Evolutionary conservation across 2,888 invertebrate genomes (phyloP).

Genomic region (Drosophila kanekoi): DNA sequence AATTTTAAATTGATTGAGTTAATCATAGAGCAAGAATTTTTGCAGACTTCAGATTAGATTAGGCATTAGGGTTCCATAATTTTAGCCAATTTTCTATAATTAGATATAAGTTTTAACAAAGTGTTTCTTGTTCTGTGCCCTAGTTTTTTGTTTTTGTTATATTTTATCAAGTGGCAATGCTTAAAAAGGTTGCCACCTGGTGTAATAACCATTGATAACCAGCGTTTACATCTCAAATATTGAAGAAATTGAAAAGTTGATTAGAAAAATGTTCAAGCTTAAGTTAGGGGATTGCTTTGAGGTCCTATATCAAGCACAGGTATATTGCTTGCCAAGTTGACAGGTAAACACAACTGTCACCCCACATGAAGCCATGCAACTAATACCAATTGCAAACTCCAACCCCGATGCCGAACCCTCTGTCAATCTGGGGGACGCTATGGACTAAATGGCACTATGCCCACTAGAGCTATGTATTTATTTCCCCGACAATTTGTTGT

Average conservation of each 20-base stretch:
- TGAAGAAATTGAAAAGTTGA: too few relatives aligned
- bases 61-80: too few relatives aligned
- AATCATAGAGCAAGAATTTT: too few relatives aligned
- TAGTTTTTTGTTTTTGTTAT: too few relatives aligned
- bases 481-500: slow-evolving; percentile 33
- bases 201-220: too few relatives aligned
- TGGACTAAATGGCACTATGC: slow-evolving; percentile 23
- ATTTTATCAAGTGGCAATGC: too few relatives aligned
- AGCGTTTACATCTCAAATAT: too few relatives aligned
- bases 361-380: slow-evolving; percentile 16
- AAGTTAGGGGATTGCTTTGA: neutral
- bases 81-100: too few relatives aligned
- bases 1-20: too few relatives aligned
- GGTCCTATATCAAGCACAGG: neutral
- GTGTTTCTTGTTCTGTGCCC: neutral
- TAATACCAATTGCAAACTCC: slow-evolving; percentile 10
- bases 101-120: neutral
- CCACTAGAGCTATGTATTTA: slow-evolving; percentile 12
- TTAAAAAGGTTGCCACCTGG: too few relatives aligned
- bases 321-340: slow-evolving; percentile 12
- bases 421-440: slow-evolving; percentile 24
- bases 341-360: slow-evolving; percentile 14
- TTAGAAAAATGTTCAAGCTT: too few relatives aligned
- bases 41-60: too few relatives aligned
- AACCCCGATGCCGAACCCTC: neutral